Evolutionary conservation across 2,888 invertebrate genomes (phyloP).

Genomic region (Watsonalla cultraria): DNA sequence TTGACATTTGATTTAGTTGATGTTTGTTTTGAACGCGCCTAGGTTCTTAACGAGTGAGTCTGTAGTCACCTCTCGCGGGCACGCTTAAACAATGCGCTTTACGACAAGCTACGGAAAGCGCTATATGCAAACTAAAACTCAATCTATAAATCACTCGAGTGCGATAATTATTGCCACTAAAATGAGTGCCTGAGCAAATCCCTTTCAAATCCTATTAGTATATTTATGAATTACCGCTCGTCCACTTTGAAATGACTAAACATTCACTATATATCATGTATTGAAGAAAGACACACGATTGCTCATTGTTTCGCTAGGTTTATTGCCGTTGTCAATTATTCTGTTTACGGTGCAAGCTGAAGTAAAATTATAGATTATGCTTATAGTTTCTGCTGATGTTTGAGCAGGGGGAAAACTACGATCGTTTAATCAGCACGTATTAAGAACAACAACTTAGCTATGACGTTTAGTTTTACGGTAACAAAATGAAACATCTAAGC

Average conservation of each 20-base stretch:
- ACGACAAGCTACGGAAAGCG: constrained; percentile 25
- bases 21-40: constrained; percentile 35
- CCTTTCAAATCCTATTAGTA: constrained; percentile 13
- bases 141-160: constrained; percentile 29
- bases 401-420: neutral
- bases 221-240: constrained; percentile 12
- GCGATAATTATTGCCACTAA: constrained; percentile 28
- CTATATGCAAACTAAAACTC: constrained; percentile 30
- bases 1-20: constrained; percentile 27
- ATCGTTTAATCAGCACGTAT: no score
- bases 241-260: constrained; percentile 13
- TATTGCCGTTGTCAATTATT: constrained; percentile 8
- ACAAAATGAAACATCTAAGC: no score
- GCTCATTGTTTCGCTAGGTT: constrained; percentile 12
- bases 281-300: constrained; percentile 11
- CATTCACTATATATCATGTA: neutral
- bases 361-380: neutral
- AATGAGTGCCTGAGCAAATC: constrained; percentile 30
- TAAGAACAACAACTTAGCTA: no score
- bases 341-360: neutral
- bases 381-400: neutral
- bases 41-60: constrained; percentile 41
- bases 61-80: constrained; percentile 44
- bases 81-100: constrained; percentile 38
- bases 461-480: no score